Conservation (phyloP, 2,797 vertebrate genomes). For the Chaetophractus vellerosus region DNA sequence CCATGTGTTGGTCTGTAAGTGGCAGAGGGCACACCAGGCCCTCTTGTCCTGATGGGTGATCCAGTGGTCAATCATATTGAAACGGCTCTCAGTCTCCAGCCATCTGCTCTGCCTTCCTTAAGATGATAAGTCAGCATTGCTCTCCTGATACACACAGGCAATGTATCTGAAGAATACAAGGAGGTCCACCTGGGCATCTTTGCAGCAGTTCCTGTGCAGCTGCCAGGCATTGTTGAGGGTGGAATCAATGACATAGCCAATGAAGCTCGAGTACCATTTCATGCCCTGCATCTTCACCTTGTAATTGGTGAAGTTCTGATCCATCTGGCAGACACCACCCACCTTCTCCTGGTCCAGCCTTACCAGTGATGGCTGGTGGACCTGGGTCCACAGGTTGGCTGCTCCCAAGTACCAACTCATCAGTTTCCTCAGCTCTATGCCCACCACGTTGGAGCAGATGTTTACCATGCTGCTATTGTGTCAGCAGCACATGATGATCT, state of each 20-base stretch:
- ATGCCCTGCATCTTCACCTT: conserved; percentile 74
- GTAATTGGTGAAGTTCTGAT: conserved; percentile 79
- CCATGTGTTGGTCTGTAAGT: conserved; percentile 77
- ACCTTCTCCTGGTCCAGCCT: conserved; percentile 74
- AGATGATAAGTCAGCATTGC: not conserved
- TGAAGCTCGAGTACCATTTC: conserved; percentile 75
- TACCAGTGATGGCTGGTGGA: conserved; percentile 60
- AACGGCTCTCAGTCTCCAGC: conserved; percentile 70
- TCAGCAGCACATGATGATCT: conserved; percentile 76
- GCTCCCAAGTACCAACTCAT: not conserved
- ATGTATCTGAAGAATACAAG: conserved; percentile 73
- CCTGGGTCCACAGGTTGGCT: not conserved
- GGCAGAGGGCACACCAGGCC: conserved; percentile 78
- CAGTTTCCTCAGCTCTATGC: conserved; percentile 28
- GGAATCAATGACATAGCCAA: conserved; percentile 50
- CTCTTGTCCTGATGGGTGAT: conserved; percentile 79
- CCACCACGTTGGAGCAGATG: conserved; percentile 72
- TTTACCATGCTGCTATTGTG: not conserved
- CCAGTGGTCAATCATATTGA: conserved; percentile 78
- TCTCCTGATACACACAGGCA: conserved; percentile 74
- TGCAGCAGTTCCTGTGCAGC: conserved; percentile 69
- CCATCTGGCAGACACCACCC: conserved; percentile 62
- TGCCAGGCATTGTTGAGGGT: conserved; percentile 80
- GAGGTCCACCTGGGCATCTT: conserved; percentile 60
- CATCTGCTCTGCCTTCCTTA: conserved; percentile 25